Conservation (phyloP, 2,888 invertebrate species). For the Aethes cnicana region DNA sequence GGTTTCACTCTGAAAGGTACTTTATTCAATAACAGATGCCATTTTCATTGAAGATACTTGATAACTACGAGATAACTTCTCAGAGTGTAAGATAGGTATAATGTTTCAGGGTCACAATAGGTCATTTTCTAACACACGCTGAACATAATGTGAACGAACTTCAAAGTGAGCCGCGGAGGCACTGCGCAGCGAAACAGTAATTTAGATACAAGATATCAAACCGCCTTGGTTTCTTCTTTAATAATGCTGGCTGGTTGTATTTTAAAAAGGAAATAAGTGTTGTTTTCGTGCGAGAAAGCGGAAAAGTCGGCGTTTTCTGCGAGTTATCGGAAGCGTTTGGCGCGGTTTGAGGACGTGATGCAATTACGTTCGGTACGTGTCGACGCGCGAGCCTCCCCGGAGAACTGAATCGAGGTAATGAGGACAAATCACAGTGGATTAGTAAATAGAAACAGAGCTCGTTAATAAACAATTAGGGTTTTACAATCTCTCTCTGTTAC, state of each 20-base stretch:
- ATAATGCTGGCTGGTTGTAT: constrained; percentile 7
- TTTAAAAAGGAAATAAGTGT: constrained; percentile 37
- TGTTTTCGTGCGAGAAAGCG: constrained; percentile 52
- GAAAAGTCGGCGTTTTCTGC: constrained; percentile 48
- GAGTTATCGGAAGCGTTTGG: constrained; percentile 40
- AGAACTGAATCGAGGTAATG: constrained; percentile 46
- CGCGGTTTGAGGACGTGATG: constrained; percentile 51
- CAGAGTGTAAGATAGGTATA: constrained; percentile 3
- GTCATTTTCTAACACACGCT: constrained; percentile 27
- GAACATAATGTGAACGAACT: constrained; percentile 51
- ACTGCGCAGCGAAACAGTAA: constrained; percentile 47
- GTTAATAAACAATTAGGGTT: constrained; percentile 22
- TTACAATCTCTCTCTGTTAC: background rate
- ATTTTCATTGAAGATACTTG: background rate
- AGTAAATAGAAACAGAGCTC: constrained; percentile 11
- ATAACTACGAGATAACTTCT: constrained; percentile 27
- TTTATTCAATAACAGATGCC: too few relatives aligned
- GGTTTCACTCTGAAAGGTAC: too few relatives aligned
- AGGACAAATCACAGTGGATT: constrained; percentile 36
- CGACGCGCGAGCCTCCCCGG: constrained; percentile 39
- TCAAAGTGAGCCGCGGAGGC: constrained; percentile 33
- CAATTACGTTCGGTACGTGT: constrained; percentile 49
- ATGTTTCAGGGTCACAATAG: constrained; percentile 17
- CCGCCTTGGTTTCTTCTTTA: constrained; percentile 10
- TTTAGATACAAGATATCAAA: constrained; percentile 38